These are phyloP conservation scores for Halesus radiatus DNA, from an alignment of 1,140 invertebrate genomes.

Conservation along the genomic window DNA sequence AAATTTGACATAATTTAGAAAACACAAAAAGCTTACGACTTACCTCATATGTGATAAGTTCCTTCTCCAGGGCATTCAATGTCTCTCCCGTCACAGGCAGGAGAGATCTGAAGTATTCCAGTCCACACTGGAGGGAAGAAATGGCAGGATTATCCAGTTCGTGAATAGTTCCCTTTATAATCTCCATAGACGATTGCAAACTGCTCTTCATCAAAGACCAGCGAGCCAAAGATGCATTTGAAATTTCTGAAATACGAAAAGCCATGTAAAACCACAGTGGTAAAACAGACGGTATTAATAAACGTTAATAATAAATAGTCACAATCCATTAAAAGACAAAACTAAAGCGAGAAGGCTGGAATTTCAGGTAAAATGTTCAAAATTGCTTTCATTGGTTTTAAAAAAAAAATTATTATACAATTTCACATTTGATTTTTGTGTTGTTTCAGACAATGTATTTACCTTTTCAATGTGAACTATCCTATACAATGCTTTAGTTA, in stretches of 20 bases:
- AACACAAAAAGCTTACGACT: not conserved
- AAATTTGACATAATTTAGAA: not conserved
- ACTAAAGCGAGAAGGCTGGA: no score
- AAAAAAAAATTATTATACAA: no score
- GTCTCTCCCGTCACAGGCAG: conserved; percentile 42
- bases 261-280: no score
- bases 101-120: conserved; percentile 75
- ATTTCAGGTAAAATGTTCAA: no score
- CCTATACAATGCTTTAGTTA: no score
- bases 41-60: conserved; percentile 45
- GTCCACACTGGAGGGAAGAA: conserved; percentile 77
- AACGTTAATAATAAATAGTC: no score
- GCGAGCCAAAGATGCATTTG: conserved; percentile 40
- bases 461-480: no score
- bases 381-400: no score
- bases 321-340: no score
- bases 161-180: conserved; percentile 75
- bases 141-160: conserved; percentile 80
- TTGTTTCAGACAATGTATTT: no score
- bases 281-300: no score
- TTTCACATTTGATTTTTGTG: no score
- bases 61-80: conserved; percentile 42
- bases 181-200: conserved; percentile 73
- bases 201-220: conserved; percentile 58
- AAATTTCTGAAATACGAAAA: conserved; percentile 40